Conservation (phyloP, 2,113 vertebrate species). For the western clawed frog (Xenopus tropicalis) region UCB_Xtro_10.0 CM004443.2:130827501-130828000, state of each 20-base stretch:
- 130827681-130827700: no score
- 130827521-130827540: no score
- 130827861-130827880: not conserved
- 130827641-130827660: no score
- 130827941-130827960: not conserved
- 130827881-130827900: not conserved
- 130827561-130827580: no score
- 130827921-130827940: not conserved
- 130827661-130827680: no score
- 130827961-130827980: not conserved
- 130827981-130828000: no score
- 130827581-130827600: no score
- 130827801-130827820: constrained; percentile 76
- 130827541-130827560: no score
- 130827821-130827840: constrained; percentile 74
- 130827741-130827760: constrained; percentile 71
- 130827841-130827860: constrained; percentile 82
- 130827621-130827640: no score
- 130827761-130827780: constrained; percentile 87
- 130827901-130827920: not conserved
- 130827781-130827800: constrained; percentile 86
- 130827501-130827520: no score
- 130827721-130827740: constrained; percentile 74
- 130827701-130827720: not conserved
- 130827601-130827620: no score